Base-by-base conservation (phyloP, 2,797 vertebrate species). In the Tachyglossus aculeatus region DNA sequence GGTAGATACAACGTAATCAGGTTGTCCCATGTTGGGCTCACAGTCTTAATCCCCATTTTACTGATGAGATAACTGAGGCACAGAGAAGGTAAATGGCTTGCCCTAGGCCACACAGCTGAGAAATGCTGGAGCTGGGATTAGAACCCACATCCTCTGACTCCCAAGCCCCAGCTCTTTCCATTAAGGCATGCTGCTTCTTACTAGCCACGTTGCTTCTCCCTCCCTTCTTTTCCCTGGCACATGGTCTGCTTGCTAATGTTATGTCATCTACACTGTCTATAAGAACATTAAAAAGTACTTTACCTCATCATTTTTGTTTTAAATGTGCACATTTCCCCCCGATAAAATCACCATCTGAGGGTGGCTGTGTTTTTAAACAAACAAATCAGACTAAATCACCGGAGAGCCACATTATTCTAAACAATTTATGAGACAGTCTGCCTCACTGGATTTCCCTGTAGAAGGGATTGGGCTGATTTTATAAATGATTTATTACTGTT, bases 391-490 rank as follows among this genome's bases (percentile, higher is more conserved):
- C 74, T 83, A 88, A 87, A 78, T 83, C 84, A 81, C 67, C 74
- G 37, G 83, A 86, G 74, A 89, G 56, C 62, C 82, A 56, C 19
- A 53, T 87, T 88, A 84, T 90, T 89, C 71, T 87, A 88, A 88
- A 91, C 86, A 90, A 91, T 91, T 89, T 89, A 89, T 91, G 85
- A 91, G 88, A 84, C 87, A 82, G 65, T 79, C 86, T 91, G 78
- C 77, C 81, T 88, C 69, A 52, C 66, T 84, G 25, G 74, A 86
- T 91, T 89, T 87, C 82, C 85, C 78, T 78, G 63, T 69, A 86
- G 86, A 88, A 89, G 76, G 62, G 50, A 77, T 78, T 79, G 50
- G 52, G 33, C 43, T 80, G 82, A 80, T 88, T 88, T 90, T 83
- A 90, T 89, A 88, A 89, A 91, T 88, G 80, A 92, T 89, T 93